Conservation (phyloP, 2,888 invertebrate species). For the Schizaphis graminum region DNA sequence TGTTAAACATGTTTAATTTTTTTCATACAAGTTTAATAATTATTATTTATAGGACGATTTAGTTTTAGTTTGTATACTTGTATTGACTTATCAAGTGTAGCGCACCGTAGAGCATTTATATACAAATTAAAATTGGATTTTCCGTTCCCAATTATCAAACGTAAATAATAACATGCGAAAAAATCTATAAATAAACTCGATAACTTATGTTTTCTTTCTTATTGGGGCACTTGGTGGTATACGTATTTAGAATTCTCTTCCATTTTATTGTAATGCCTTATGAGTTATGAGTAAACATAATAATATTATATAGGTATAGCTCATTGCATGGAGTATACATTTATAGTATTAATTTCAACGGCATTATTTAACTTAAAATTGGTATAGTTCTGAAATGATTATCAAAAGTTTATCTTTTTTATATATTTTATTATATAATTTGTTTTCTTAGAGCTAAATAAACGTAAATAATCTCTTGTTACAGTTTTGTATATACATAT, state of each 20-base stretch:
- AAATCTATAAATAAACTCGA: neutral
- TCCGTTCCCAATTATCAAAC: neutral
- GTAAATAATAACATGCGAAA: neutral
- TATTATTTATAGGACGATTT: neutral
- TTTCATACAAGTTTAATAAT: neutral
- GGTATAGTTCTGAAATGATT: neutral
- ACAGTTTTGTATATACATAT: neutral
- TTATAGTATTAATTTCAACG: neutral
- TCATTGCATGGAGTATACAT: neutral
- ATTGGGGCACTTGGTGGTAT: neutral
- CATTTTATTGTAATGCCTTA: neutral
- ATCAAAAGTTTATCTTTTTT: neutral
- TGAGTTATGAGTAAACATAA: neutral
- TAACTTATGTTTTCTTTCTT: neutral
- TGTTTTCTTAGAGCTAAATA: neutral
- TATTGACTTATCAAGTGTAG: neutral
- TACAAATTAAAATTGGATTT: neutral
- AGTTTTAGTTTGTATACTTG: neutral
- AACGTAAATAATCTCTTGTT: conserved; percentile 19
- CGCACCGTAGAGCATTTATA: neutral
- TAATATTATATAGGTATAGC: neutral
- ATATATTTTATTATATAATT: neutral
- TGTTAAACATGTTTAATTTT: neutral
- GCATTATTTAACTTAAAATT: neutral
- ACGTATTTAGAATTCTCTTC: neutral